phyloP scores from a whole-genome alignment of 2,113 vertebrate species.

The Poeciliopsis occidentalis region DNA sequence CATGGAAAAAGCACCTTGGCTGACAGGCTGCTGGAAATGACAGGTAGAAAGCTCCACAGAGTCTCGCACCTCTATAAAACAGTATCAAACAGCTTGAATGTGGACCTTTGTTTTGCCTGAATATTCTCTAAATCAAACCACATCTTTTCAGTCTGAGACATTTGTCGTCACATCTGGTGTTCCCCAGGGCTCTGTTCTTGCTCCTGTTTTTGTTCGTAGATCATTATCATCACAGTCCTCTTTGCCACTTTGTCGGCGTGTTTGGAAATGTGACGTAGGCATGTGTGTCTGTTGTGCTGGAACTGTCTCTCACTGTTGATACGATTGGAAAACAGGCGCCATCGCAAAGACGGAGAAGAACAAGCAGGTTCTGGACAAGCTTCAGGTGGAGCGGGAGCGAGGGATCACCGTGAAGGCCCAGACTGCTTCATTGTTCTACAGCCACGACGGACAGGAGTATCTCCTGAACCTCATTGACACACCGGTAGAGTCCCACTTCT shows the following conservation, averaged over 20 bases:
- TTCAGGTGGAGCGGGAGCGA: slow-evolving; percentile 96
- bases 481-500: slow-evolving; percentile 80
- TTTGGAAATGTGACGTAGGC: background rate
- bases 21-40: slow-evolving; percentile 93
- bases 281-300: background rate
- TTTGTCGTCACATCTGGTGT: too few relatives aligned
- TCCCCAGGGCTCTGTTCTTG: too few relatives aligned
- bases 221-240: too few relatives aligned
- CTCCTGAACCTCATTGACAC: slow-evolving; percentile 99
- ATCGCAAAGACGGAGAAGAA: slow-evolving; percentile 90
- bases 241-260: background rate
- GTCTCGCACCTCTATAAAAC: too few relatives aligned
- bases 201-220: too few relatives aligned
- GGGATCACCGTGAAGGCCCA: slow-evolving; percentile 99
- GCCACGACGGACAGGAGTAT: slow-evolving; percentile 82
- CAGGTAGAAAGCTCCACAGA: slow-evolving; percentile 76
- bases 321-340: slow-evolving; percentile 80
- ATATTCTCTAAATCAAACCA: background rate
- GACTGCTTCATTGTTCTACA: slow-evolving; percentile 94
- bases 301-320: background rate
- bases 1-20: slow-evolving; percentile 98
- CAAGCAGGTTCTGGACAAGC: slow-evolving; percentile 96
- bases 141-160: background rate
- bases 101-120: background rate
- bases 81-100: background rate